Conservation (phyloP, 2,113 vertebrate species). For the Hepsetus odoe region DNA sequence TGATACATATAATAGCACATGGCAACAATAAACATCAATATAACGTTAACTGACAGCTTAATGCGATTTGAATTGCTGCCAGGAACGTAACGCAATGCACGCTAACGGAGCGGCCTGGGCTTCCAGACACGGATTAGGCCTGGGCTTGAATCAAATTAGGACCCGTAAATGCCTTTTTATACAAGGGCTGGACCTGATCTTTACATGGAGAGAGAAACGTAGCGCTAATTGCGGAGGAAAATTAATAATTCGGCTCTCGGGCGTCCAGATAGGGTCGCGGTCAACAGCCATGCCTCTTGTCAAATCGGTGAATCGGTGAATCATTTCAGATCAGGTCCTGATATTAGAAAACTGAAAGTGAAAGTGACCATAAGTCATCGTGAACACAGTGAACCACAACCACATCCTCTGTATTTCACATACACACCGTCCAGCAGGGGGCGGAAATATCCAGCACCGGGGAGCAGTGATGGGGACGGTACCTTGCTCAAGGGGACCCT, state of each 20-base stretch:
- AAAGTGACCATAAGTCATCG: no score
- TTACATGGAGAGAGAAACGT: neutral
- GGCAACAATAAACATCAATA: conserved; percentile 11
- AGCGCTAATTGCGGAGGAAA: neutral
- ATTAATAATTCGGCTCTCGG: neutral
- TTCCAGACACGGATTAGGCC: conserved; percentile 13
- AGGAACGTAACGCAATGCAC: neutral
- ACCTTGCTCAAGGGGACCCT: no score
- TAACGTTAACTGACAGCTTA: conserved; percentile 9
- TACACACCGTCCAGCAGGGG: no score
- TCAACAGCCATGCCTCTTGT: neutral
- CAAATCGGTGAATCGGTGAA: no score
- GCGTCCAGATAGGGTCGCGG: neutral
- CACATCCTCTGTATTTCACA: no score
- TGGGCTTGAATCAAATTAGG: neutral
- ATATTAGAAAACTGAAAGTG: no score
- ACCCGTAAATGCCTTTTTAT: neutral
- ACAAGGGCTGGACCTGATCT: neutral
- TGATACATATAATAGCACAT: neutral
- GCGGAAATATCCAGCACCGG: no score
- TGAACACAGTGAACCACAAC: no score
- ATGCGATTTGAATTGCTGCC: conserved; percentile 1
- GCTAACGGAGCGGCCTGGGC: neutral
- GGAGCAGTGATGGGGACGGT: no score
- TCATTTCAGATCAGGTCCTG: no score